Conservation (phyloP, 2,888 invertebrate genomes). For the Cerastis rubricosa region DNA sequence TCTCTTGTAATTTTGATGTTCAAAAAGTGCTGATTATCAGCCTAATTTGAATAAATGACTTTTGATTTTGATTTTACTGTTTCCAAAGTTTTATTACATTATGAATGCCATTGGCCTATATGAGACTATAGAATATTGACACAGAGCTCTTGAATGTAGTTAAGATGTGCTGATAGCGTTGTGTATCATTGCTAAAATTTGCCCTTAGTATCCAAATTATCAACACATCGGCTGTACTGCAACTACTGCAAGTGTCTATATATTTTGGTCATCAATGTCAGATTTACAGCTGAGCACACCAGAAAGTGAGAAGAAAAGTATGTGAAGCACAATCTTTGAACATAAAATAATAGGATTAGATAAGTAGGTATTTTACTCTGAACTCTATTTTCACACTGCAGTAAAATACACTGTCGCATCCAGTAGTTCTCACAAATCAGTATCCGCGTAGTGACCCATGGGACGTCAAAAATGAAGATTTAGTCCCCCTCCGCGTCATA, state of each 20-base stretch:
- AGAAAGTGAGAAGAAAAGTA: too few species aligned
- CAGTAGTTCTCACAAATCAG: conserved; percentile 60
- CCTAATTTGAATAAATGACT: too few species aligned
- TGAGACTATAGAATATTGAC: neutral
- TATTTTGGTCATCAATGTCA: neutral
- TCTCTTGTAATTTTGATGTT: too few species aligned
- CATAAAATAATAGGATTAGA: neutral
- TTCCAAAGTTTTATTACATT: neutral
- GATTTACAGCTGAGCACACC: neutral
- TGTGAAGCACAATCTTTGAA: neutral
- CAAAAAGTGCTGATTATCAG: too few species aligned
- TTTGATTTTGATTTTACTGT: too few species aligned
- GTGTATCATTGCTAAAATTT: neutral
- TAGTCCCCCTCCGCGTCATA: conserved; percentile 90
- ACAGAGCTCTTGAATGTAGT: neutral
- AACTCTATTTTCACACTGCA: neutral
- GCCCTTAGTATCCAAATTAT: neutral
- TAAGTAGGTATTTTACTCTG: neutral
- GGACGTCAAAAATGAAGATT: conserved; percentile 91
- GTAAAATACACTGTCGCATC: conserved; percentile 66
- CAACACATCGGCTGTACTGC: neutral
- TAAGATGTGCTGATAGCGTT: neutral
- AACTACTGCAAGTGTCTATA: neutral
- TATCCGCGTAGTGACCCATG: conserved; percentile 78
- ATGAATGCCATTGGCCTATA: neutral